These are phyloP conservation scores for Troides aeacus DNA, from an alignment of 2,888 invertebrate genomes.

Conservation along the genomic window DNA sequence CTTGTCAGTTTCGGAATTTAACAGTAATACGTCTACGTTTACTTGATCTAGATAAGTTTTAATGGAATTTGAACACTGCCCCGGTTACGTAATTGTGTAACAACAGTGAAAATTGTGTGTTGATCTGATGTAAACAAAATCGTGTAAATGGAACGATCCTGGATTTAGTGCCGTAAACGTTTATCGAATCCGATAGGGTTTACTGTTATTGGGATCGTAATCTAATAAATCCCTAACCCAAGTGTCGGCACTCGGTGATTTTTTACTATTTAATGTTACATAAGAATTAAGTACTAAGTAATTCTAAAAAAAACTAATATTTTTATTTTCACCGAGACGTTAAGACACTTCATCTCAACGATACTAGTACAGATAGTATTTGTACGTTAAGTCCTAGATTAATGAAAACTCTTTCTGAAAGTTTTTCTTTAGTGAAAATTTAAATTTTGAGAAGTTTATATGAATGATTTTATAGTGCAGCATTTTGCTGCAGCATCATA, in stretches of 20 bases:
- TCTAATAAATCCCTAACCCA: background rate
- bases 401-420: no score
- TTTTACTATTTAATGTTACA: no score
- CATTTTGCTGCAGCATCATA: no score
- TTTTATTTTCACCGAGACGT: no score
- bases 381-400: no score
- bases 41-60: slow-evolving; percentile 13
- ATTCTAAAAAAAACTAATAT: no score
- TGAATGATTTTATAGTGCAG: no score
- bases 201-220: background rate
- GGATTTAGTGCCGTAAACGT: background rate
- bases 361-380: no score
- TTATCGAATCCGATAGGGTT: background rate
- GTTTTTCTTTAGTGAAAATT: no score
- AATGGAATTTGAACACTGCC: slow-evolving; percentile 6
- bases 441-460: no score
- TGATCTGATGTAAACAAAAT: background rate
- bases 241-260: background rate
- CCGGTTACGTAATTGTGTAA: slow-evolving; percentile 4
- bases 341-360: no score
- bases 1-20: slow-evolving; percentile 3
- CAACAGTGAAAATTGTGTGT: background rate
- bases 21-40: slow-evolving; percentile 8
- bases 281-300: no score
- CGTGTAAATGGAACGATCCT: background rate